phyloP scores from a whole-genome alignment of 2,113 vertebrate species.

The Sigmodon hispidus region DNA sequence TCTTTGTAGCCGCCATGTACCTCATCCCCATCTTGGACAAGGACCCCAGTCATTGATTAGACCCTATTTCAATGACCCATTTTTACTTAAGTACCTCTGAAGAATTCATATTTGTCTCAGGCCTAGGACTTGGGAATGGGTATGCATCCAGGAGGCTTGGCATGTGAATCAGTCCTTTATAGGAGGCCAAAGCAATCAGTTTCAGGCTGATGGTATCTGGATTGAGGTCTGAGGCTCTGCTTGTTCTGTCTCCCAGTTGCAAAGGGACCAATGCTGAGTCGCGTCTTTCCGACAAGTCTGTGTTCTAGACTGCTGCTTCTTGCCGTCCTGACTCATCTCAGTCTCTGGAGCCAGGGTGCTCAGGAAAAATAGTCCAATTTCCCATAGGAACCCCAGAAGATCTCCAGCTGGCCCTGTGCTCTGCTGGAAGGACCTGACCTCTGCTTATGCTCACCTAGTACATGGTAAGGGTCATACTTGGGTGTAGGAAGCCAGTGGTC shows the following conservation, averaged over 20 bases:
- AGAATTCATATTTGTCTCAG: neutral
- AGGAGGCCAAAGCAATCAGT: neutral
- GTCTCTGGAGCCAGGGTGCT: neutral
- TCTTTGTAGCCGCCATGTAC: neutral
- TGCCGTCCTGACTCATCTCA: neutral
- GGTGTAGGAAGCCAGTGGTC: neutral
- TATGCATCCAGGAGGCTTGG: no score
- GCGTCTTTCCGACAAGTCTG: no score
- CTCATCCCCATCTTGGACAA: neutral
- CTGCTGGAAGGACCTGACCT: neutral
- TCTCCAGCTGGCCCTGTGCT: neutral
- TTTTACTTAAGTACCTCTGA: neutral
- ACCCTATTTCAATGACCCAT: neutral
- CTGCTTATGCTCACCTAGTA: neutral
- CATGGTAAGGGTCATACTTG: no score
- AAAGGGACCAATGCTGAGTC: neutral
- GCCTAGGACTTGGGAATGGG: neutral
- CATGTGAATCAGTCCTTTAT: neutral
- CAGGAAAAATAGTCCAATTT: neutral
- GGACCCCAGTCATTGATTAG: neutral
- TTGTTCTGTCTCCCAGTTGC: neutral
- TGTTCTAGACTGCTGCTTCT: neutral
- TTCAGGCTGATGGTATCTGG: neutral
- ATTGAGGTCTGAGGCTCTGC: fast-evolving
- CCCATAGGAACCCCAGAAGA: neutral